Percentiles rank a stretch among this genome's conserved stretches.
Conservation (phyloP, 2,113 vertebrate species). For the Oreochromis tanganicae region DNA sequence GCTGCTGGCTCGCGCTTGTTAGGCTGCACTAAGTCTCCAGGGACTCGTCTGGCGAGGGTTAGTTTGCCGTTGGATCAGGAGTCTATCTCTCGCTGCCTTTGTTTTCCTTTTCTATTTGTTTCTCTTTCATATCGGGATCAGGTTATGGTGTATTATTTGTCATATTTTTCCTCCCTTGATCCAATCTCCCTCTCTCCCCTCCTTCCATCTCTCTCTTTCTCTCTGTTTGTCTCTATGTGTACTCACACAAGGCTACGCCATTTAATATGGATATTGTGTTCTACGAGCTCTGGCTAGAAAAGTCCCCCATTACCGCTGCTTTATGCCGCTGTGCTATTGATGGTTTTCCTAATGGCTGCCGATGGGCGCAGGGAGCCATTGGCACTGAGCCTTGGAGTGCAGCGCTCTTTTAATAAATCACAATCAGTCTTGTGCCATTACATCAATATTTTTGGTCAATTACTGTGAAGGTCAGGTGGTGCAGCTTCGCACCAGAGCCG, state of each 20-base stretch:
- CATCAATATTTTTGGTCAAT: constrained; percentile 99
- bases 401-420: constrained; percentile 99
- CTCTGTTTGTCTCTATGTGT: constrained; percentile 45
- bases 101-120: constrained; percentile 15
- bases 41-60: constrained; percentile 57
- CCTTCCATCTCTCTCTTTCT: background rate
- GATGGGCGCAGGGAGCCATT: constrained; percentile 92
- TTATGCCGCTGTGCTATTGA: constrained; percentile 95
- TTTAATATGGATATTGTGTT: constrained; percentile 85
- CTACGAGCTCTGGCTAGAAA: constrained; percentile 69
- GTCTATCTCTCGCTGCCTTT: constrained; percentile 36
- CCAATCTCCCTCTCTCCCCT: background rate
- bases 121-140: constrained; percentile 1
- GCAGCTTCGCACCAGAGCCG: constrained; percentile 78
- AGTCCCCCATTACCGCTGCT: constrained; percentile 90
- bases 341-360: constrained; percentile 97
- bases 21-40: constrained; percentile 52
- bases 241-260: constrained; percentile 75
- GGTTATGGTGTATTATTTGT: constrained; percentile 7
- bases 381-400: constrained; percentile 91
- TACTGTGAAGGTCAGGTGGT: constrained; percentile 99
- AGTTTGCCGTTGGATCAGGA: constrained; percentile 46
- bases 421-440: constrained; percentile 98
- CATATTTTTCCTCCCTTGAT: constrained; percentile 21
- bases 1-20: constrained; percentile 64